A percentile compares a stretch with the other conserved stretches of the same genome.
Evolutionary conservation across 2,113 vertebrate genomes (phyloP).

Genomic region (Microtus oregoni): DNA sequence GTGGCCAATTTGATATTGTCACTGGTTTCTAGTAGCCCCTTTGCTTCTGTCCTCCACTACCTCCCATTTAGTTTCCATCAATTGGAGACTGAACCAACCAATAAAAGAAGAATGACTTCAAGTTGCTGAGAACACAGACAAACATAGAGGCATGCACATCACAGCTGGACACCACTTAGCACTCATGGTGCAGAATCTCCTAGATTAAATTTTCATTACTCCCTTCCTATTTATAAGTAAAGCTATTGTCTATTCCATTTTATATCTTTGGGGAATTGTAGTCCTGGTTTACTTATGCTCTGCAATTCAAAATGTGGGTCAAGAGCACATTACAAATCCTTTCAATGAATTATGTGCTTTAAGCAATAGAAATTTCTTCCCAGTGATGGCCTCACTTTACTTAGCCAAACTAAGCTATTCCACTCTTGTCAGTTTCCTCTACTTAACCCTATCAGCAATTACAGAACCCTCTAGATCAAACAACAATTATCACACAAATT

Average conservation of each 20-base stretch:
- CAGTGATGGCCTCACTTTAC: not conserved
- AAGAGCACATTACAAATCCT: slow-evolving; percentile 36
- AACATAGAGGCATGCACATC: slow-evolving; percentile 61
- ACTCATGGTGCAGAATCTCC: slow-evolving; percentile 58
- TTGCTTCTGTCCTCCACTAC: slow-evolving; percentile 13
- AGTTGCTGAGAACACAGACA: slow-evolving; percentile 48
- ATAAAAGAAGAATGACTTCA: slow-evolving; percentile 46
- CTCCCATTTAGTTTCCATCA: not conserved
- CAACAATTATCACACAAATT: not conserved
- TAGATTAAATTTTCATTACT: slow-evolving; percentile 78
- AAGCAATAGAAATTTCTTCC: slow-evolving; percentile 44
- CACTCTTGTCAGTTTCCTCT: not conserved
- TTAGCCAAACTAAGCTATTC: not conserved
- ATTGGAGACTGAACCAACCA: not conserved
- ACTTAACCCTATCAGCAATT: not conserved
- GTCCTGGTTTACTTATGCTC: slow-evolving; percentile 54
- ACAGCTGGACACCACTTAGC: slow-evolving; percentile 51
- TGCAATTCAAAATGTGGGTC: slow-evolving; percentile 64
- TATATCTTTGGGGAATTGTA: slow-evolving; percentile 40
- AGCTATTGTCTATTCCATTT: slow-evolving; percentile 63
- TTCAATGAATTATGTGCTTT: slow-evolving; percentile 71
- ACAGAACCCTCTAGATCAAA: not conserved
- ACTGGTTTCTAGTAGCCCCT: not conserved
- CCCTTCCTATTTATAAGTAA: slow-evolving; percentile 69
- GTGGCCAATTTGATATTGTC: not conserved